These are phyloP conservation scores for Neodiprion virginianus DNA, from an alignment of 1,140 invertebrate genomes.

Conservation along the genomic window DNA sequence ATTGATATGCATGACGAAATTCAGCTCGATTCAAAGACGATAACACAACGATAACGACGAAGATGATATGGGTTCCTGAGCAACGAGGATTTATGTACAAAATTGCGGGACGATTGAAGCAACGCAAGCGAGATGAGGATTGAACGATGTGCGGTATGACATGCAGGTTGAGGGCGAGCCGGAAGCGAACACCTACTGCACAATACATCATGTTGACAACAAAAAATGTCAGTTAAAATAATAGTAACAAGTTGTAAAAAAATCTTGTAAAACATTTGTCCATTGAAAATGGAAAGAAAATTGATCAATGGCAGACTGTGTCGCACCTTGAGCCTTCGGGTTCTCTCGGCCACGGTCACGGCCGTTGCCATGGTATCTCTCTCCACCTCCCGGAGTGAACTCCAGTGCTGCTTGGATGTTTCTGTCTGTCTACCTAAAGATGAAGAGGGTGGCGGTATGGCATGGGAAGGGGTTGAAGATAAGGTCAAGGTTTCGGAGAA, in stretches of 20 bases:
- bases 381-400: conserved; percentile 40
- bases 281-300: neutral
- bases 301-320: conserved; percentile 34
- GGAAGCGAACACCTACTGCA: conserved; percentile 1
- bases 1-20: neutral
- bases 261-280: too few relatives aligned
- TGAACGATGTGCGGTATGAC: neutral
- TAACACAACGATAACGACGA: neutral
- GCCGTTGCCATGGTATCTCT: conserved; percentile 39
- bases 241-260: neutral
- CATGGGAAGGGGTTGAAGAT: conserved; percentile 32
- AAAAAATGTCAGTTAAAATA: neutral
- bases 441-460: conserved; percentile 9
- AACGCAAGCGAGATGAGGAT: conserved; percentile 4
- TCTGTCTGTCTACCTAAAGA: conserved; percentile 53
- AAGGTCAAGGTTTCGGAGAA: conserved; percentile 10
- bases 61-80: neutral
- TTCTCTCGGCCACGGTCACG: conserved; percentile 38
- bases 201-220: neutral
- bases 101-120: neutral
- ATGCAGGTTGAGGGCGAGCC: conserved; percentile 4
- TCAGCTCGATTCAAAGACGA: neutral
- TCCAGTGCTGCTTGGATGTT: conserved; percentile 40
- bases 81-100: neutral
- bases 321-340: conserved; percentile 57